Evolutionary conservation across 2,797 vertebrate genomes (phyloP), one percentile per base, ranked within the genome.

Genomic region (Rhabdomys pumilio): DNA sequence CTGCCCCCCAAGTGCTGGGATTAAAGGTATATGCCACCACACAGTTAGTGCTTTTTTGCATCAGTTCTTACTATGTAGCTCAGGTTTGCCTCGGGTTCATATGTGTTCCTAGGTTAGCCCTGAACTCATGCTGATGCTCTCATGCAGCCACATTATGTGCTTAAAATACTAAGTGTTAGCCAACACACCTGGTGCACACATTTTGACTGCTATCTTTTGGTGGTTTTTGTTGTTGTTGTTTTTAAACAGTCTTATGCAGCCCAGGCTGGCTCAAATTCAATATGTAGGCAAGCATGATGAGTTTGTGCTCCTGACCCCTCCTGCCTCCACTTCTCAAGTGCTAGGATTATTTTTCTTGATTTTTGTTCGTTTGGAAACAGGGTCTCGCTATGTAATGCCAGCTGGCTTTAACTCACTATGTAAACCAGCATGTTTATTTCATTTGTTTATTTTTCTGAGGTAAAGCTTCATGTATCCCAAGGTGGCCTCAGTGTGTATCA

Each of bases 151-250:
- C 8, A 19, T 15, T 38, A 4, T 24, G 22, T 61, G 22, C n/a
- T 61, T 14, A 2, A 7, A 82, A 41, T 61, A 61, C 22, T 80
- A 15, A 59, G 20, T 59, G 22, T 82, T 24, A 61, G 65, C 50
- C 38, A 84, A 41, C 26, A 63, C 9, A 44, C 38, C 55, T 8
- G 63, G 57, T 26, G 38, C 55, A 83, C 57, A 63, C n/a, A 41
- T 73, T 92, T 15, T 89, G 81, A 81, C 38, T 75, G 34, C 86
- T 44, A 80, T 1, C 41, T 85, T 95, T 72, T 69, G 63, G 75
- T 87, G 61, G n/a, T 13, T 29, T 24, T 65, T 63, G 24, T 26
- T 63, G 7, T 63, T 81, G 10, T 59, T 82, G 20, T 59, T 61
- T 59, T 61, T 24, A 44, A 61, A 82, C 57, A 61, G 80, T 83